A percentile compares a stretch with the other conserved stretches of the same genome.
phyloP scores from a whole-genome alignment of 92 coral and sea anemone genomes.

The Epizoanthus ramosus region DNA sequence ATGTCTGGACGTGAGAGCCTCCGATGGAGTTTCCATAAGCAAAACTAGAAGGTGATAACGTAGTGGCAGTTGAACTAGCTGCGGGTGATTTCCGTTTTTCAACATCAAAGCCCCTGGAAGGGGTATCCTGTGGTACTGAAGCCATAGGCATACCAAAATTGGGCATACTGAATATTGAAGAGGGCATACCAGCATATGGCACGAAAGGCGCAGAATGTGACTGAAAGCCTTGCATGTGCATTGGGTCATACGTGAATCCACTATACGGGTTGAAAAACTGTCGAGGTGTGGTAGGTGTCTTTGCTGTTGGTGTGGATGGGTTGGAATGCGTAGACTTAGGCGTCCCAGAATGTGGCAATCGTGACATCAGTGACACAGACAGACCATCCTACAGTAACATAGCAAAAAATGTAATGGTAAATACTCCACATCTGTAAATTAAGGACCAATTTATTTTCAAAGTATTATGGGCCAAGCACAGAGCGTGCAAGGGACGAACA shows the following conservation, averaged over 20 bases:
- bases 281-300: constrained; percentile 56
- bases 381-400: constrained; percentile 56
- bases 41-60: constrained; percentile 8
- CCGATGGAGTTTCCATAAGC: constrained; percentile 19
- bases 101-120: constrained; percentile 51
- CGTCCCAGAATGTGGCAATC: constrained; percentile 49
- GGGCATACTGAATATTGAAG: constrained; percentile 49
- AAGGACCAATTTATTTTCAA: too few species aligned
- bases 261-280: constrained; percentile 58
- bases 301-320: constrained; percentile 79
- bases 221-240: constrained; percentile 58
- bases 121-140: constrained; percentile 43
- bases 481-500: too few species aligned
- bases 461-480: too few species aligned
- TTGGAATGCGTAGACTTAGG: constrained; percentile 55
- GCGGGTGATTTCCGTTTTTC: constrained; percentile 30
- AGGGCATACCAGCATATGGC: constrained; percentile 73
- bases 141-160: constrained; percentile 73
- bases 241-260: constrained; percentile 62
- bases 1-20: not conserved
- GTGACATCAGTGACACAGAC: constrained; percentile 60
- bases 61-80: not conserved
- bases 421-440: too few species aligned
- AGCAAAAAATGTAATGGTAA: not conserved
- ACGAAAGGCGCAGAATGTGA: constrained; percentile 69